Evolutionary conservation across 2,797 vertebrate genomes (phyloP).

Genomic region (Leuciscus waleckii): DNA sequence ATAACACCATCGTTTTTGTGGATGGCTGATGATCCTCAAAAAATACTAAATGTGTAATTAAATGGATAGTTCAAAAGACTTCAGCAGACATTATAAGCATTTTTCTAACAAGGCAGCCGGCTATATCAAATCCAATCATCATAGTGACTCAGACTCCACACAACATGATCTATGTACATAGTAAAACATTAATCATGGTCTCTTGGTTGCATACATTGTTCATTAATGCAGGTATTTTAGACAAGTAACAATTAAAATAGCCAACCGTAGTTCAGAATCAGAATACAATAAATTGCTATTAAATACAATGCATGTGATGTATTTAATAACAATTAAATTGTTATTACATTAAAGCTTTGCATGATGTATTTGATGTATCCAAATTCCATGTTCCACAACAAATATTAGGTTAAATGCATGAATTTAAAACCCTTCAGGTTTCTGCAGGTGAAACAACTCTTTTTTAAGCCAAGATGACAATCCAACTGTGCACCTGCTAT

Average conservation of each 20-base stretch:
- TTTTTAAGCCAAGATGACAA: conserved; percentile 66
- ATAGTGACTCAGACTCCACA: not conserved
- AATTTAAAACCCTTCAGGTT: conserved; percentile 63
- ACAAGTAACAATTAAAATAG: not conserved
- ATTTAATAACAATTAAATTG: not conserved
- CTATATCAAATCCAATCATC: not conserved
- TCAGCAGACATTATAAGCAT: not conserved
- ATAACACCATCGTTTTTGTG: not conserved
- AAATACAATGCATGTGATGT: not conserved
- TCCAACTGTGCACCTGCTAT: conserved; percentile 73
- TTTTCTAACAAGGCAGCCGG: not conserved
- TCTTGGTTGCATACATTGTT: not conserved
- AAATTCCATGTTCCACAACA: conserved; percentile 19
- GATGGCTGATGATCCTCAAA: not conserved
- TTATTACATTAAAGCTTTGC: not conserved
- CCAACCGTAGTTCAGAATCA: not conserved
- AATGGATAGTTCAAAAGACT: not conserved
- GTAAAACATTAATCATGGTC: conserved; percentile 2
- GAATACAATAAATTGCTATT: not conserved
- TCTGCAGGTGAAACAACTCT: conserved; percentile 67
- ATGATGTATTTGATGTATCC: not conserved
- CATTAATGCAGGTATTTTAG: not conserved
- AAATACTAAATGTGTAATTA: not conserved
- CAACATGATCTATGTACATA: not conserved
- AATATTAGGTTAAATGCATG: conserved; percentile 44